A percentile compares a stretch with the other conserved stretches of the same genome.
phyloP scores from a whole-genome alignment of 1,140 invertebrate species.

The Drosophila equinoxialis region DNA sequence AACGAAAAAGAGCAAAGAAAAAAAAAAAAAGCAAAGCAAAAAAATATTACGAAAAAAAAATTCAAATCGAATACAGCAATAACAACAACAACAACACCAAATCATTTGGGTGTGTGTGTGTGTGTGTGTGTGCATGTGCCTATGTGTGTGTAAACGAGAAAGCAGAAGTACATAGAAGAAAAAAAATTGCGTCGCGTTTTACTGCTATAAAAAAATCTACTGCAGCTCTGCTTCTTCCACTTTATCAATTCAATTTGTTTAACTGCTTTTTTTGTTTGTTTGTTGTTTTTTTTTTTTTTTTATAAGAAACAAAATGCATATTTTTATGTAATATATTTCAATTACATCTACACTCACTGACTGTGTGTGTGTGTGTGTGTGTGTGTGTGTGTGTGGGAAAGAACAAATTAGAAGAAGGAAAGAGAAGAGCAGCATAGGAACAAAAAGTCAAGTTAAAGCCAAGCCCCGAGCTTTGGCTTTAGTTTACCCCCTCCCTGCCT shows the following conservation, averaged over 20 bases:
- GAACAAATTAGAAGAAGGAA: not conserved
- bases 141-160: constrained; percentile 19
- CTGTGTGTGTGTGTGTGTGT: not conserved
- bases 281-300: constrained; percentile 15
- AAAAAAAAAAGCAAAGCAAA: constrained; percentile 3
- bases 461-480: constrained; percentile 2
- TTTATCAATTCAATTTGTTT: constrained; percentile 25
- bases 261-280: constrained; percentile 38
- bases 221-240: not conserved
- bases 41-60: not conserved
- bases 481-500: not conserved
- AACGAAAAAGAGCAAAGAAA: constrained; percentile 23
- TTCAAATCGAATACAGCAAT: constrained; percentile 16
- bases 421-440: not conserved
- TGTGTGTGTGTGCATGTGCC: constrained; percentile 17
- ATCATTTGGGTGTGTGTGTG: constrained; percentile 20
- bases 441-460: not conserved
- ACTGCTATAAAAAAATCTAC: constrained; percentile 17
- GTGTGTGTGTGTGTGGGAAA: not conserved
- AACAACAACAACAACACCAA: constrained; percentile 21
- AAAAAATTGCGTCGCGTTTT: constrained; percentile 71
- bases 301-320: not conserved
- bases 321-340: constrained; percentile 7
- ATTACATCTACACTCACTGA: not conserved
- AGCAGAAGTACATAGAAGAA: constrained; percentile 27